Evolutionary conservation across 2,888 invertebrate species (phyloP), one percentile per base, ranked within the genome.

Genomic region (Trissolcus japonicus): DNA sequence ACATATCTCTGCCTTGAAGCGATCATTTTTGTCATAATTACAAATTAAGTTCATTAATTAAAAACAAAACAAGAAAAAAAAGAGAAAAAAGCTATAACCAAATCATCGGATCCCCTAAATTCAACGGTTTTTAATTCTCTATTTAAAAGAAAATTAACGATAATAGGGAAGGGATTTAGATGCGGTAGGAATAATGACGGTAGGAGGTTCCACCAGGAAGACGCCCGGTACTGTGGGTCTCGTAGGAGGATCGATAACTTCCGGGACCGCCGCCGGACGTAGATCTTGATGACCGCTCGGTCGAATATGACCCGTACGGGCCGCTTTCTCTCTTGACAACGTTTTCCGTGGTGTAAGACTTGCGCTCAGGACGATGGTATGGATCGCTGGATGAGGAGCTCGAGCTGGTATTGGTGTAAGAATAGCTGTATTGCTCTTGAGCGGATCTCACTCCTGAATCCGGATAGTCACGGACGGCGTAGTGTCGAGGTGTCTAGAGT

Each of bases 131-230:
- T 25, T 25, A 25, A 25, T 25, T 25, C 4, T 1, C 11, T 35
- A 9, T 35, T 35, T 35, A 11, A 35, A 35, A 35, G n/a, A 35
- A 11, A 9, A 0, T 35, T 9, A 35, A 9, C 35, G 35, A 35
- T 7, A 59, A 67, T 51, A 4, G 50, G 19, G 13, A 17, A 17
- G 53, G 16, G 14, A 79, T 87, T 92, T 94, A 96, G 89, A 96
- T 95, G 90, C 95, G 94, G 91, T 96, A 95, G 85, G 95, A 95
- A 91, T 93, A 96, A 90, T 95, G 95, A 86, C 96, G 94, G 90
- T 95, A 96, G 86, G 90, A 91, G 87, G 94, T 95, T 89, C 96
- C 95, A 86, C 94, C 93, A 81, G 96, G 96, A 88, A 96, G 92
- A 89, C 94, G 93, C 88, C 96, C 96, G 89, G 94, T 93, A 82